These are phyloP conservation scores for Orthosia gothica DNA, from an alignment of 2,888 invertebrate genomes.

Conservation along the genomic window DNA sequence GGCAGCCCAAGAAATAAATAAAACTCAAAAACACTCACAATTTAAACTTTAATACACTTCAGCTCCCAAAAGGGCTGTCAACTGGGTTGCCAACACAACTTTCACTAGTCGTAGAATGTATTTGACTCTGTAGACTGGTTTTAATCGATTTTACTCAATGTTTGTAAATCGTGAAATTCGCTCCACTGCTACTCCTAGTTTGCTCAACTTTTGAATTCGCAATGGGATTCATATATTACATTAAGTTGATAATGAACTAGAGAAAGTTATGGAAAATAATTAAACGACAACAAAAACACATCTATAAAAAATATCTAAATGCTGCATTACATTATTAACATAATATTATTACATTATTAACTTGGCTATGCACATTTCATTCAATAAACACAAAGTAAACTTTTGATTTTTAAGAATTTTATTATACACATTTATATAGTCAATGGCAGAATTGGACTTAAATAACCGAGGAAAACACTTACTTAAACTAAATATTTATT, in stretches of 20 bases:
- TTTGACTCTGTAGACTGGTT: slow-evolving; percentile 56
- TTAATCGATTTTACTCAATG: slow-evolving; percentile 70
- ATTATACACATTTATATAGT: not conserved
- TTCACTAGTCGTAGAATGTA: slow-evolving; percentile 67
- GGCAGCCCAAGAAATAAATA: slow-evolving; percentile 61
- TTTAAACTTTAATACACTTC: slow-evolving; percentile 66
- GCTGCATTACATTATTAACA: too few species aligned
- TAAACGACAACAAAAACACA: not conserved
- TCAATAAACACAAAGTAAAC: too few species aligned
- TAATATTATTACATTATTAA: too few species aligned
- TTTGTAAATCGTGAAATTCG: slow-evolving; percentile 62
- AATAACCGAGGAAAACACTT: not conserved
- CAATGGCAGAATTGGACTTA: too few species aligned
- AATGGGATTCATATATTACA: slow-evolving; percentile 8
- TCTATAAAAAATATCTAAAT: not conserved
- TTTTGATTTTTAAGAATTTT: not conserved
- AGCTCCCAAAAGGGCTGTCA: slow-evolving; percentile 68
- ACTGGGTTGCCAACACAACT: slow-evolving; percentile 65
- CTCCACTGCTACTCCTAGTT: slow-evolving; percentile 27
- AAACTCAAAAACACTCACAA: slow-evolving; percentile 60
- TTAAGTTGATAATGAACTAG: not conserved
- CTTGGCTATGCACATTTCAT: not conserved
- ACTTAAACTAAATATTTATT: too few species aligned
- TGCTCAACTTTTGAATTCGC: slow-evolving; percentile 37
- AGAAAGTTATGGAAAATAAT: not conserved